phyloP scores from a whole-genome alignment of 1,140 invertebrate species.

The Eumeta japonica region DNA sequence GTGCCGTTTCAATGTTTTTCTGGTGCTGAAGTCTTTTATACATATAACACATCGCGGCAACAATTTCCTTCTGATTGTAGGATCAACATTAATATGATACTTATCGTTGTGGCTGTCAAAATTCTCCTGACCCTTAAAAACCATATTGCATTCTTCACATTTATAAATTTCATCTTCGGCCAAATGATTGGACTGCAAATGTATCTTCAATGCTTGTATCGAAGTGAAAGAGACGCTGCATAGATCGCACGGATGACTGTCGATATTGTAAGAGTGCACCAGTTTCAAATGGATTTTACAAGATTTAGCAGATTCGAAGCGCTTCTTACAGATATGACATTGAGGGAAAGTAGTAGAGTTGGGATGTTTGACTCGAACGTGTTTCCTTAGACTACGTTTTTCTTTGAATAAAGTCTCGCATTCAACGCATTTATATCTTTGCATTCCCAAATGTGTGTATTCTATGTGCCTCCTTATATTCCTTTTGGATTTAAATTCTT shows the following conservation, averaged over 20 bases:
- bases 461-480: constrained; percentile 34
- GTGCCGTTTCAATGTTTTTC: constrained; percentile 36
- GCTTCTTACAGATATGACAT: constrained; percentile 35
- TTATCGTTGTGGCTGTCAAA: constrained; percentile 30
- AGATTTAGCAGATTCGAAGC: constrained; percentile 42
- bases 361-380: constrained; percentile 31
- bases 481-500: constrained; percentile 31
- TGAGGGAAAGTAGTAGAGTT: constrained; percentile 30
- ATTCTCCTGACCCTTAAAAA: constrained; percentile 30
- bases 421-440: constrained; percentile 36
- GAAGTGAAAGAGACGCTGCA: constrained; percentile 30
- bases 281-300: constrained; percentile 39
- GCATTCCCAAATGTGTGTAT: constrained; percentile 32
- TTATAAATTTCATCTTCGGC: constrained; percentile 33
- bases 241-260: constrained; percentile 27
- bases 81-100: constrained; percentile 11
- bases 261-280: constrained; percentile 34
- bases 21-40: constrained; percentile 37
- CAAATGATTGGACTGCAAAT: constrained; percentile 30
- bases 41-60: constrained; percentile 34
- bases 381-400: constrained; percentile 35
- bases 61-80: constrained; percentile 12
- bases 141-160: constrained; percentile 33
- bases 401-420: constrained; percentile 40
- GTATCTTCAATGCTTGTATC: constrained; percentile 22